Percentiles rank a stretch among this genome's conserved stretches.
phyloP scores from a whole-genome alignment of 2,113 vertebrate species.

The Scartelaos histophorus region DNA sequence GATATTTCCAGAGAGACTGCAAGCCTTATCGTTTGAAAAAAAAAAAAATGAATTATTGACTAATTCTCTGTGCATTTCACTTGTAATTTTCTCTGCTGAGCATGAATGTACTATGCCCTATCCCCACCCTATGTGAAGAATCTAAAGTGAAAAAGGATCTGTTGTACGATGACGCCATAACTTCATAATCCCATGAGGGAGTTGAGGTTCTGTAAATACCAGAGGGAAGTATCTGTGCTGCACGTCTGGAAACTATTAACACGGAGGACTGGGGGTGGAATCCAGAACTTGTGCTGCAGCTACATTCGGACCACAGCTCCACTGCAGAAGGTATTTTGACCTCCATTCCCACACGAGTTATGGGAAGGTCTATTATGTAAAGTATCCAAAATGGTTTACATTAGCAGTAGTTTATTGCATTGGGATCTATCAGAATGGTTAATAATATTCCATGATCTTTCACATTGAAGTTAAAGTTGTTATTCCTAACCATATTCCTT shows the following conservation, averaged over 20 bases:
- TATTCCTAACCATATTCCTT: neutral
- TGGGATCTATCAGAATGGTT: neutral
- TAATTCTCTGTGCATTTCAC: neutral
- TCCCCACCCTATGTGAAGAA: neutral
- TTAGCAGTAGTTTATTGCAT: neutral
- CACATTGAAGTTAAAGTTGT: neutral
- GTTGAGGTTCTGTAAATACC: constrained; percentile 45
- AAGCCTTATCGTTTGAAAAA: neutral
- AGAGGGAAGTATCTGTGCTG: constrained; percentile 53
- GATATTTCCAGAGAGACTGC: neutral
- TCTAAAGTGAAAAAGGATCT: neutral
- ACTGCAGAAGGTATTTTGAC: constrained; percentile 14
- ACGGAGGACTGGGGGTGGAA: constrained; percentile 27
- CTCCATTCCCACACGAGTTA: constrained; percentile 9
- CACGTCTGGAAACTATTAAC: constrained; percentile 58
- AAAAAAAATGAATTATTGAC: neutral
- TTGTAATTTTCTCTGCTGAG: neutral
- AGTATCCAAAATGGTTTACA: neutral
- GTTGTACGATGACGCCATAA: constrained; percentile 32
- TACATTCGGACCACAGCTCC: constrained; percentile 11
- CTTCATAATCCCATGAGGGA: constrained; percentile 26
- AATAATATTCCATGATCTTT: neutral
- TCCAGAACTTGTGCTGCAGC: constrained; percentile 29
- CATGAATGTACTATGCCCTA: neutral
- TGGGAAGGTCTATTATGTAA: neutral